phyloP scores from a whole-genome alignment of 2,888 invertebrate genomes.

The Pheosia gnoma region DNA sequence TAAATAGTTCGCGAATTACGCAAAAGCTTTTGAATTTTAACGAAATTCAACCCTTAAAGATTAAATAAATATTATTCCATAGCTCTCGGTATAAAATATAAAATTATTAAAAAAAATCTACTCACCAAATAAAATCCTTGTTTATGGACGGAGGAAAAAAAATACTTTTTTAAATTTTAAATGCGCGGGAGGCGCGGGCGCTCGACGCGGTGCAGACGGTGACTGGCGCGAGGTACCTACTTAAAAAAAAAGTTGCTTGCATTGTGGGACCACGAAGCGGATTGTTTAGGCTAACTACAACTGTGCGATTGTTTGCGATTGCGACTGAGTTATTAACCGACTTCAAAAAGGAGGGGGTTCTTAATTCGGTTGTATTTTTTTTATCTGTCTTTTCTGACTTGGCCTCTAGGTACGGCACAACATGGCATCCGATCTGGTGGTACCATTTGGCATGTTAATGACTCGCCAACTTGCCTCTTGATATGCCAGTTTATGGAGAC shows the following conservation, averaged over 20 bases:
- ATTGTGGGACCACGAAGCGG: background rate
- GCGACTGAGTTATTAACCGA: background rate
- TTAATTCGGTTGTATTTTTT: too few relatives aligned
- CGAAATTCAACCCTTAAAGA: too few relatives aligned
- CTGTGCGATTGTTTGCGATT: background rate
- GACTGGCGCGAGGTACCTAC: conserved; percentile 1
- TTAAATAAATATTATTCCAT: background rate
- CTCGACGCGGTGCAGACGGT: background rate
- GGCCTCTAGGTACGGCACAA: too few relatives aligned
- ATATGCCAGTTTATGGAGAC: too few relatives aligned
- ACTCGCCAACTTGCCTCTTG: too few relatives aligned
- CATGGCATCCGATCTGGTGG: too few relatives aligned
- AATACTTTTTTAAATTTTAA: background rate
- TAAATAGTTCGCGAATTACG: too few relatives aligned
- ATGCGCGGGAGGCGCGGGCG: background rate
- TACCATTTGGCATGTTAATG: too few relatives aligned
- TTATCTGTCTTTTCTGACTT: too few relatives aligned
- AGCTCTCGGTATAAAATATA: background rate
- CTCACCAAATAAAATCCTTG: background rate
- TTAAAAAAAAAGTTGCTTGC: conserved; percentile 2
- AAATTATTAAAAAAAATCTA: background rate
- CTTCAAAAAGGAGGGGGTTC: too few relatives aligned
- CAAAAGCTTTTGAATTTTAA: too few relatives aligned
- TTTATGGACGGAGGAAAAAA: background rate
- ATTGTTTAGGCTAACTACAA: background rate